Base-by-base conservation (phyloP, 37 sponge, comb jelly and placozoan species). In the Mnemiopsis leidyi region DNA sequence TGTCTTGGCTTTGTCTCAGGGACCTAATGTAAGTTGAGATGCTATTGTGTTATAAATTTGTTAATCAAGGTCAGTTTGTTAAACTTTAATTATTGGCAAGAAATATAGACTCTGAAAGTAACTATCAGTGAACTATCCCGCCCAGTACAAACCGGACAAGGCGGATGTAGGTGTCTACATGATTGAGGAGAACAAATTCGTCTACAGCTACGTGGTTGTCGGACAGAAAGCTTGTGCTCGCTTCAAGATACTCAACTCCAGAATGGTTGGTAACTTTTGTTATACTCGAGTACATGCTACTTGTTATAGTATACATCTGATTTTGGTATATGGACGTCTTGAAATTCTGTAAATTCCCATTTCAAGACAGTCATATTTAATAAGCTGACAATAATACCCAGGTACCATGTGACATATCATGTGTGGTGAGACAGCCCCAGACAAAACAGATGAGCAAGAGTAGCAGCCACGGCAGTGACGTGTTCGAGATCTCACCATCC, bases 201-300 rank as follows among this genome's bases (percentile, higher is more conserved):
- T 94, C 13, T 98, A 95, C 82, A 95, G 96, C 93, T 96, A 95
- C 93, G 96, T 98, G 37, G 94, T 96, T 79, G 99, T 98, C 23
- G 97, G 99, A 0, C 94, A 95, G 68, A 69, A 34, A 69, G 94
- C 96, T 21, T 93, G 93, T 36, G 99, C 97, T 40, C 83, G 96
- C 24, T 96, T 97, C 76, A 98, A 96, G 83, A 96, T 98, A 68
- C 76, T 69, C 67, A 98, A 98, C 79, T 68, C 95, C 0, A 94
- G 93, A 85, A 98, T 96, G 95, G 98, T 96, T 71, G 35, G 83
- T 23, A 79, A 35, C 26, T 23, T 71, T 61, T 9, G 18, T 18
- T 61, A 21, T 18, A 61, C 18, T 61, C 68, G 68, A 61, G 9
- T n/a, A n/a, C n/a, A n/a, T n/a, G n/a, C n/a, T n/a, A n/a, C n/a